These are phyloP conservation scores for Stomorhina lunata DNA, from an alignment of 2,888 invertebrate species.

Conservation along the genomic window DNA sequence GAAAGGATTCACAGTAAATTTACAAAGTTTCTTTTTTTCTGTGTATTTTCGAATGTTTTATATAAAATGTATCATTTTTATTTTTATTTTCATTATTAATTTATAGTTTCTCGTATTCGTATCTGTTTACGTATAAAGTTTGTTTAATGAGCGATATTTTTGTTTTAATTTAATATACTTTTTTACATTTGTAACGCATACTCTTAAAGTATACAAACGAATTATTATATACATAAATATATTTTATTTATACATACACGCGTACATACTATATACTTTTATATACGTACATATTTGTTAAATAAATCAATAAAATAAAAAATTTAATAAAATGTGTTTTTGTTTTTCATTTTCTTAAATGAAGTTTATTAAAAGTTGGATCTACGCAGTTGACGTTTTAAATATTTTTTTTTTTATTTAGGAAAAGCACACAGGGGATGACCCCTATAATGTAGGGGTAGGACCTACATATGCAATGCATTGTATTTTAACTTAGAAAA, in stretches of 20 bases:
- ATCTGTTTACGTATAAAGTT: not conserved
- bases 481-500: too few species aligned
- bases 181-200: slow-evolving; percentile 8
- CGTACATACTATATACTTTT: slow-evolving; percentile 24
- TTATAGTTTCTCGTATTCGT: not conserved
- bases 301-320: slow-evolving; percentile 37
- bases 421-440: too few species aligned
- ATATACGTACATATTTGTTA: slow-evolving; percentile 38
- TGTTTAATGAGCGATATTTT: slow-evolving; percentile 26
- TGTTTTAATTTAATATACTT: slow-evolving; percentile 34
- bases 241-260: not conserved
- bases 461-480: too few species aligned
- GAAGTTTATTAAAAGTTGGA: too few species aligned
- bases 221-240: not conserved
- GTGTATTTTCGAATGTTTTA: not conserved
- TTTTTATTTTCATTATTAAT: not conserved
- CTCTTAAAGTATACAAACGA: not conserved
- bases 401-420: too few species aligned
- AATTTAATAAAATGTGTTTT: slow-evolving; percentile 6
- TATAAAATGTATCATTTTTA: not conserved
- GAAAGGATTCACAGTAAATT: not conserved
- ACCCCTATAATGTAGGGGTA: too few species aligned
- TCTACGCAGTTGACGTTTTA: too few species aligned
- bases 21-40: not conserved
- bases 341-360: too few species aligned